These are phyloP conservation scores for Cataglyphis altisquamis DNA, from an alignment of 2,888 invertebrate species.

Conservation along the genomic window DNA sequence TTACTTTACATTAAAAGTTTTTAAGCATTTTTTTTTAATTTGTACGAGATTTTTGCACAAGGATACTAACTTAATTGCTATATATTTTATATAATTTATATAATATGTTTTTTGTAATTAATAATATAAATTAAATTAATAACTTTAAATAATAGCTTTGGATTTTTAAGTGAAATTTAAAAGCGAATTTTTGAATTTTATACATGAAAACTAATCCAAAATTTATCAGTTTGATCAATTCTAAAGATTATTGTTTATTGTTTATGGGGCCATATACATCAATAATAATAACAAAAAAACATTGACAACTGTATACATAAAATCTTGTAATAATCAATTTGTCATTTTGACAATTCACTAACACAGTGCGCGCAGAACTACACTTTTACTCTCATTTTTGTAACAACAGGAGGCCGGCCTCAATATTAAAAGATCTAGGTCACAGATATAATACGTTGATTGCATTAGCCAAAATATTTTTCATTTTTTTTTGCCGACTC, in stretches of 20 bases:
- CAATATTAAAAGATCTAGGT: conserved; percentile 64
- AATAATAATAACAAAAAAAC: conserved; percentile 6
- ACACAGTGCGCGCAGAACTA: conserved; percentile 18
- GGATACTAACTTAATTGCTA: too few relatives aligned
- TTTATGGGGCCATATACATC: neutral
- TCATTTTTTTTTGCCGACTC: neutral
- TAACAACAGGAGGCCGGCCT: conserved; percentile 41
- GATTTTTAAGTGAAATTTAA: neutral
- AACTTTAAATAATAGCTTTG: neutral
- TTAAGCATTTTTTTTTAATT: too few relatives aligned
- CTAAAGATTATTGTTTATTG: neutral
- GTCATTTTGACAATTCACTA: conserved; percentile 61
- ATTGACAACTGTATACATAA: conserved; percentile 31
- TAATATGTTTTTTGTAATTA: too few relatives aligned
- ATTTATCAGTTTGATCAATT: neutral
- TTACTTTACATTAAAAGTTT: too few relatives aligned
- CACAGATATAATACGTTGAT: conserved; percentile 63
- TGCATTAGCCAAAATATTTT: conserved; percentile 60
- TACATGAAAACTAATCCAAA: too few relatives aligned
- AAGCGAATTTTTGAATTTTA: neutral
- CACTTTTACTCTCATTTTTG: conserved; percentile 70
- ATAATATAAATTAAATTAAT: too few relatives aligned
- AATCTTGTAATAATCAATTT: conserved; percentile 53
- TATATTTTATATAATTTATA: too few relatives aligned
- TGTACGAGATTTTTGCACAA: too few relatives aligned